Conservation (phyloP, 2,797 vertebrate genomes). For the Picus viridis region DNA sequence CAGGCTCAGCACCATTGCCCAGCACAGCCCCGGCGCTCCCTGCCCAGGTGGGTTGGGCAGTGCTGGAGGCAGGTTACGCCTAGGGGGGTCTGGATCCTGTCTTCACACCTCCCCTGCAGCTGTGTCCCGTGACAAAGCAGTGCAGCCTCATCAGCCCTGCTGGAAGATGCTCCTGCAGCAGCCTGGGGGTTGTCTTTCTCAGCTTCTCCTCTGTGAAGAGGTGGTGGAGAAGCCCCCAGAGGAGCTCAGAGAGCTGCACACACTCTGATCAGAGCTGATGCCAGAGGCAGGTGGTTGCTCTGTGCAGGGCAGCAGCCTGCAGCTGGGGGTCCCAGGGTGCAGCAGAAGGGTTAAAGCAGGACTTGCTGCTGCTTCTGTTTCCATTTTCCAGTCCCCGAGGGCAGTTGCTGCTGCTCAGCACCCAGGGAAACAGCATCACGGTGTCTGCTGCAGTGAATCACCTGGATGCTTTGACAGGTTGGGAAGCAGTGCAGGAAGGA, state of each 20-base stretch:
- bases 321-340: neutral
- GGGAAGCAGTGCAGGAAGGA: conserved; percentile 45
- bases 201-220: neutral
- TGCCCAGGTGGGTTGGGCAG: neutral
- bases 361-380: conserved; percentile 51
- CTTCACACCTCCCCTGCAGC: neutral
- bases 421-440: conserved; percentile 64
- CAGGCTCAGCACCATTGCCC: neutral
- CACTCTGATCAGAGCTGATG: too few species aligned
- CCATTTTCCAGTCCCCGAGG: conserved; percentile 51
- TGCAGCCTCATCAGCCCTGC: neutral
- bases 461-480: conserved; percentile 57
- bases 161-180: neutral
- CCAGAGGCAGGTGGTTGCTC: too few species aligned
- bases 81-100: neutral
- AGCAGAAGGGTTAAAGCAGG: conserved; percentile 40
- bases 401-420: conserved; percentile 61
- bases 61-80: neutral
- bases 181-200: neutral
- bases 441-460: conserved; percentile 50
- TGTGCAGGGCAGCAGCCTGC: accelerated
- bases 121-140: neutral
- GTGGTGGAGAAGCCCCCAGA: neutral
- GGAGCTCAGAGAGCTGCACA: neutral
- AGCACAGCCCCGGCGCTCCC: neutral